Conservation (phyloP, 2,797 vertebrate genomes). For the Margarornis squamiger region DNA sequence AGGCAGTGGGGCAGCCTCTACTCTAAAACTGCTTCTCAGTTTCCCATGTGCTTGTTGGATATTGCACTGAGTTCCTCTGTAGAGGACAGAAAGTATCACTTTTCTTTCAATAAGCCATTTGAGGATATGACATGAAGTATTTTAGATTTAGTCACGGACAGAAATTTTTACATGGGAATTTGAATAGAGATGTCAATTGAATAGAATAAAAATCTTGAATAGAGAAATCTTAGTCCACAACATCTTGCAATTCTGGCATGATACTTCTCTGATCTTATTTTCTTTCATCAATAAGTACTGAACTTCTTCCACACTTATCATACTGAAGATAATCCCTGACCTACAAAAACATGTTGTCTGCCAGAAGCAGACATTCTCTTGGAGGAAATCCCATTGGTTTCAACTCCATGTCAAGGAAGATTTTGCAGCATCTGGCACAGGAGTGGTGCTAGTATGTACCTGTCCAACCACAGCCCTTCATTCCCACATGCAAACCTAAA, state of each 20-base stretch:
- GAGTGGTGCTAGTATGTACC: not conserved
- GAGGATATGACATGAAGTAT: not conserved
- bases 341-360: not conserved
- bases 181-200: not conserved
- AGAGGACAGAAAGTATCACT: not conserved
- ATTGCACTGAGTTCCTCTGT: not conserved
- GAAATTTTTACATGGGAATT: not conserved
- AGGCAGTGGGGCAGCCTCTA: not conserved
- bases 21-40: not conserved
- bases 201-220: not conserved
- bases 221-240: not conserved
- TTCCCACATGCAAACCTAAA: not conserved
- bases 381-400: not conserved
- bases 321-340: not conserved
- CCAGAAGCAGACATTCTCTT: not conserved
- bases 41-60: not conserved
- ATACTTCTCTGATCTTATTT: slow-evolving; percentile 5
- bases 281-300: not conserved
- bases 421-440: not conserved
- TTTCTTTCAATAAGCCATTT: not conserved
- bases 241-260: not conserved
- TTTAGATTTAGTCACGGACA: not conserved
- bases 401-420: not conserved
- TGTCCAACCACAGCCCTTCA: not conserved
- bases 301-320: not conserved